A percentile compares a stretch with the other conserved stretches of the same genome.
Conservation (phyloP, 1,140 invertebrate genomes). For the Ptiloglossa arizonensis region DNA sequence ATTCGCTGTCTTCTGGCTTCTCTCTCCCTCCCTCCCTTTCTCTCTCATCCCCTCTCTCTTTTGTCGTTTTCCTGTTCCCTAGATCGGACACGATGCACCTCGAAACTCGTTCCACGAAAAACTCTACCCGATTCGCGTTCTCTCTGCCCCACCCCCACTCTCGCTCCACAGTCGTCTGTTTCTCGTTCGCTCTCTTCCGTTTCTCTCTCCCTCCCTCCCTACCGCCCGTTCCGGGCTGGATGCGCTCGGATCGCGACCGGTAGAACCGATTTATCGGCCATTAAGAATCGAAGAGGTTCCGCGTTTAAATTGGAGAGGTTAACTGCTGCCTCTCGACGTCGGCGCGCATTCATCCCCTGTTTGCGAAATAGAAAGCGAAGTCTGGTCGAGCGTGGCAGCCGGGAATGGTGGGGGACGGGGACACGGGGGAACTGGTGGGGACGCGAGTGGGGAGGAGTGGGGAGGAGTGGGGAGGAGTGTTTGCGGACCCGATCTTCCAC, state of each 20-base stretch:
- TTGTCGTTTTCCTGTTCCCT: constrained; percentile 22
- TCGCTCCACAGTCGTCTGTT: too few relatives aligned
- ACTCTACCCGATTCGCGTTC: too few relatives aligned
- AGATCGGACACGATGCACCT: not conserved
- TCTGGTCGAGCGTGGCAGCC: too few relatives aligned
- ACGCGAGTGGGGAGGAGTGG: too few relatives aligned
- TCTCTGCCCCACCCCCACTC: too few relatives aligned
- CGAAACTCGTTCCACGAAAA: constrained; percentile 15
- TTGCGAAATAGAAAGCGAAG: constrained; percentile 32
- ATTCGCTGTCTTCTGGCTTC: constrained; percentile 61
- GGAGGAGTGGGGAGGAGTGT: not conserved
- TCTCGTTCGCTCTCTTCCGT: not conserved
- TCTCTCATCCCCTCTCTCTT: not conserved
- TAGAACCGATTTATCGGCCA: constrained; percentile 48
- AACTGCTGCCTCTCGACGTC: constrained; percentile 33
- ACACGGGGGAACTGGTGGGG: too few relatives aligned
- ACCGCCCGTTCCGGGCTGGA: not conserved
- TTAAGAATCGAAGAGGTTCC: constrained; percentile 41
- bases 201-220: too few relatives aligned
- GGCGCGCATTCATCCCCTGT: constrained; percentile 14
- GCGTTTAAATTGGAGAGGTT: constrained; percentile 46
- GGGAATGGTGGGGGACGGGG: too few relatives aligned
- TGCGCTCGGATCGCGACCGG: constrained; percentile 2
- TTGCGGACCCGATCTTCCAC: not conserved
- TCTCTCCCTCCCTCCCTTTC: not conserved